Evolutionary conservation across 2,113 vertebrate genomes (phyloP), one percentile per base, ranked within the genome.

Genomic region (Melierax canorus): DNA sequence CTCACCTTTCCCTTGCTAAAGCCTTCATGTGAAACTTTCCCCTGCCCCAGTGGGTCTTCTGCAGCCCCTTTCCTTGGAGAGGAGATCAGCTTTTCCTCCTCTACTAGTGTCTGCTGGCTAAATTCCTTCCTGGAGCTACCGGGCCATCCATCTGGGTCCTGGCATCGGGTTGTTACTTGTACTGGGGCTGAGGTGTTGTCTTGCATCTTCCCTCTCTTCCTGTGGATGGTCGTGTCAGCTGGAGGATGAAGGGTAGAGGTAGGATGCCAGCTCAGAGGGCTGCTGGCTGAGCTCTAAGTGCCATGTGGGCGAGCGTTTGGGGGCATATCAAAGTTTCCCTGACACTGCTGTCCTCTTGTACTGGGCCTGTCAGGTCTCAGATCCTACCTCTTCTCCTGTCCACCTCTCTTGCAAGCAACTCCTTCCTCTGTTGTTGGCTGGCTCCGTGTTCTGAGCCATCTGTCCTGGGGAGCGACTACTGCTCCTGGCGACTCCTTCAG

Each of bases 401-500:
- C 24, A 16, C 68, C 63, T 29, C 63, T 73, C 10, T 22, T 62
- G 34, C 34, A 23, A 91, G 84, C 46, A 32, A 1, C 41, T 56
- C 34, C 41, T 58, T 90, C 48, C 29, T 56, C 74, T 71, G 23
- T 15, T 55, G 74, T 56, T 90, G 53, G n/a, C 30, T 82, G 78
- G 51, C 43, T 85, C 34, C 1, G 7, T 43, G 17, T 26, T 83
- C 30, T 7, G 58, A 64, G 51, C 73, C 84, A 17, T 66, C 90
- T 68, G 63, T 73, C 79, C 80, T 71, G 72, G 45, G 50, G 63
- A 83, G 78, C 7, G 2, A 10, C 80, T 82, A 53, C 88, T 94
- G 85, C 88, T 88, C 72, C 86, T 71, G 86, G 46, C 51, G 59
- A 2, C 68, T 77, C 39, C 71, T 80, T 77, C 84, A 87, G 89